Percentiles rank a stretch among this genome's conserved stretches.
Conservation (phyloP, 2,888 invertebrate species). For the Platypus cylindrus region DNA sequence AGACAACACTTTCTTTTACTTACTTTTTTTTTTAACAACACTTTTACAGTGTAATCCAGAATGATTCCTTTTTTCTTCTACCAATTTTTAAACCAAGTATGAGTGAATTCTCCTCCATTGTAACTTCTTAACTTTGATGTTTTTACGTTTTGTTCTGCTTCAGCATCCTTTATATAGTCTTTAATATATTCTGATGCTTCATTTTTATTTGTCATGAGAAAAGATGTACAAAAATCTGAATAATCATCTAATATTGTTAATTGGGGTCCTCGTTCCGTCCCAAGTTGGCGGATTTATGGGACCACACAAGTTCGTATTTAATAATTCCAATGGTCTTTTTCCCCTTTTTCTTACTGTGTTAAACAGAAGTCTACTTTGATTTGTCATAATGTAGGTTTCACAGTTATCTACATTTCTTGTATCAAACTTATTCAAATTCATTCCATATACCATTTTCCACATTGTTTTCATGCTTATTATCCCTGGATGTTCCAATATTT, state of each 20-base stretch:
- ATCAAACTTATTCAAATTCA: neutral
- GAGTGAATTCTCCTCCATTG: conserved; percentile 18
- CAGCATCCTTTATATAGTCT: conserved; percentile 15
- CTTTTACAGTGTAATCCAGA: conserved; percentile 16
- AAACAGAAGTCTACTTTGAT: conserved; percentile 19
- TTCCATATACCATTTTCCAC: neutral
- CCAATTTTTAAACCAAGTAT: conserved; percentile 14
- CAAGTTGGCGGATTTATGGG: conserved; percentile 24
- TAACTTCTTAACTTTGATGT: conserved; percentile 16
- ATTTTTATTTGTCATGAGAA: conserved; percentile 18
- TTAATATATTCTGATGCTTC: conserved; percentile 13
- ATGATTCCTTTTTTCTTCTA: conserved; percentile 16
- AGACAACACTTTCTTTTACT: too few relatives aligned
- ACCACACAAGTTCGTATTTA: conserved; percentile 27
- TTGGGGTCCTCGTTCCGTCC: conserved; percentile 25
- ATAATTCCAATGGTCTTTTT: conserved; percentile 24
- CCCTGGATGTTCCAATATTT: conserved; percentile 10
- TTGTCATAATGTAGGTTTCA: conserved; percentile 7
- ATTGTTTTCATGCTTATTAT: conserved; percentile 6
- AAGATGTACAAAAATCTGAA: conserved; percentile 26
- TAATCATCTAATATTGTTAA: conserved; percentile 26
- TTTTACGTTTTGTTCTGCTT: conserved; percentile 15
- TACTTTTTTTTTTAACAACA: conserved; percentile 18
- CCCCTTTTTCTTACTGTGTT: conserved; percentile 17
- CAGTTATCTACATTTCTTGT: conserved; percentile 3